Percentiles rank a stretch among this genome's conserved stretches.
Evolutionary conservation across 2,113 vertebrate species (phyloP).

Genomic region (Smithornis capensis): DNA sequence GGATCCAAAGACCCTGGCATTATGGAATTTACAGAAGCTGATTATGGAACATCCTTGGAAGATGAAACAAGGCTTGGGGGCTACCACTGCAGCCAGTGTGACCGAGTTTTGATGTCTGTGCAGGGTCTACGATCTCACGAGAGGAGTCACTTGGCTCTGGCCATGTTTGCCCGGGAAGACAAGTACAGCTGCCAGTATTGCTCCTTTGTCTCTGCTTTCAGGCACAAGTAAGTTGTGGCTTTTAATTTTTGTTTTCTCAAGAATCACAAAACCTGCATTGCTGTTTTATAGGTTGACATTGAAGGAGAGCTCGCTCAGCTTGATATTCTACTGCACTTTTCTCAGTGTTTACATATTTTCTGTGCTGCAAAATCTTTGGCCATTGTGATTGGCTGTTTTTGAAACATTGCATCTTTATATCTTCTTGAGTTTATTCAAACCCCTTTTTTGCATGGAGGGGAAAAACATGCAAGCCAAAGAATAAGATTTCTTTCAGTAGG

Average conservation of each 20-base stretch:
- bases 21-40: slow-evolving; percentile 78
- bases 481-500: not conserved
- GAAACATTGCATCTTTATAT: not conserved
- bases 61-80: slow-evolving; percentile 85
- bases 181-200: slow-evolving; percentile 99
- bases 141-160: slow-evolving; percentile 94
- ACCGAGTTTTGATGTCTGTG: slow-evolving; percentile 98
- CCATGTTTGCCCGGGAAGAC: slow-evolving; percentile 90
- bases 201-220: slow-evolving; percentile 96
- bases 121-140: slow-evolving; percentile 98
- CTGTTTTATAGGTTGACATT: not conserved
- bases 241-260: not conserved
- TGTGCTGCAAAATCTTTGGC: not conserved
- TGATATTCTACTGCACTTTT: not conserved
- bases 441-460: not conserved
- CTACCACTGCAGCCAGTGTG: slow-evolving; percentile 92
- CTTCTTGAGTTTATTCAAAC: not conserved
- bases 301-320: not conserved
- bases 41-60: slow-evolving; percentile 76
- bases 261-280: not conserved
- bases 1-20: slow-evolving; percentile 71
- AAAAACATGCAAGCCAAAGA: not conserved
- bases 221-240: slow-evolving; percentile 91
- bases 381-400: not conserved
- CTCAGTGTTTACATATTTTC: not conserved